A percentile compares a stretch with the other conserved stretches of the same genome.
These are phyloP conservation scores for Isoperla grammatica DNA, from an alignment of 2,888 invertebrate genomes.

Conservation along the genomic window DNA sequence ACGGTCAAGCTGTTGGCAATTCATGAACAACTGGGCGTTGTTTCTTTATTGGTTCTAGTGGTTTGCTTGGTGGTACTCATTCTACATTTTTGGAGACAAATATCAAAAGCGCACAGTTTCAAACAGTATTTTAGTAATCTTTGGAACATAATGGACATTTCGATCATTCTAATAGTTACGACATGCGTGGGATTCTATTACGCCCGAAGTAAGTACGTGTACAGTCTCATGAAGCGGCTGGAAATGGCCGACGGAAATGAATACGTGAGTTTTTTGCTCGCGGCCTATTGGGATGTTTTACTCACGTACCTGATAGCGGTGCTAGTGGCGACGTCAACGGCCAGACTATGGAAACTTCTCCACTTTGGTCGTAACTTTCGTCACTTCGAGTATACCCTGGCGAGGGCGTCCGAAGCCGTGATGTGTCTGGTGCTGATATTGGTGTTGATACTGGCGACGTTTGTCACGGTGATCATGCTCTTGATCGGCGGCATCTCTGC, in stretches of 20 bases:
- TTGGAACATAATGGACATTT: conserved; percentile 20
- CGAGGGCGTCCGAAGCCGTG: background rate
- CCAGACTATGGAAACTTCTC: conserved; percentile 22
- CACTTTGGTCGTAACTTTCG: conserved; percentile 15
- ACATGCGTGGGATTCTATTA: background rate
- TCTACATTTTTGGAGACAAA: conserved; percentile 9
- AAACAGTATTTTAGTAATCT: background rate
- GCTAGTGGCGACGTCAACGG: conserved; percentile 17
- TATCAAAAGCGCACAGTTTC: background rate
- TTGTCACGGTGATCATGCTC: background rate
- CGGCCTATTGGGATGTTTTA: conserved; percentile 15
- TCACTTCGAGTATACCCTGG: conserved; percentile 13
- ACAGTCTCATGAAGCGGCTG: background rate
- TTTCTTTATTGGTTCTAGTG: background rate
- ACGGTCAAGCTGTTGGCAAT: conserved; percentile 11
- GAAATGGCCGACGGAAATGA: conserved; percentile 17
- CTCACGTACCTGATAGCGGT: conserved; percentile 4
- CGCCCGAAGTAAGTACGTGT: conserved; percentile 17
- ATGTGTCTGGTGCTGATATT: conserved; percentile 4
- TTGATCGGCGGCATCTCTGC: background rate
- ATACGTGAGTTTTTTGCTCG: conserved; percentile 19
- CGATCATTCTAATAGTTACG: background rate
- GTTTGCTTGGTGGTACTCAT: conserved; percentile 2
- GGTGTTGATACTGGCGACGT: background rate
- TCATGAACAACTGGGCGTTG: background rate